A percentile compares a stretch with the other conserved stretches of the same genome.
phyloP scores from a whole-genome alignment of 1,140 invertebrate species.

The Ooceraea biroi region DNA sequence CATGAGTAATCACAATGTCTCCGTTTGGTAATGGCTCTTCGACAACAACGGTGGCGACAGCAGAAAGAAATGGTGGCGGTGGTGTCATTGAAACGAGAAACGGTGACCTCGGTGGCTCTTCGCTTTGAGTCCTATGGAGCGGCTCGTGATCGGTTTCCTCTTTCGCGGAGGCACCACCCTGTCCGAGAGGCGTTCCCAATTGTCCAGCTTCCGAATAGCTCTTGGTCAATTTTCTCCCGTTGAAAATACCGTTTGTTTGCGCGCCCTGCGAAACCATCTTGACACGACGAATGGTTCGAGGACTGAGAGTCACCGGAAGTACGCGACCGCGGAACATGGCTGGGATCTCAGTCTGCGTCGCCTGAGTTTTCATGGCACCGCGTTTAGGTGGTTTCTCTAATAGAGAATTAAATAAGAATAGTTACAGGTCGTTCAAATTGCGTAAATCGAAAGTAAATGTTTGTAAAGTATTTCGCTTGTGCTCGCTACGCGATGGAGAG shows the following conservation, averaged over 20 bases:
- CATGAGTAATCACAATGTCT: conserved; percentile 61
- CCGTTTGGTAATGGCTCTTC: conserved; percentile 75
- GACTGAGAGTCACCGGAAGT: conserved; percentile 92
- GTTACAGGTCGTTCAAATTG: not conserved
- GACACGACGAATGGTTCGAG: conserved; percentile 89
- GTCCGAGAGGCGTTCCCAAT: conserved; percentile 83
- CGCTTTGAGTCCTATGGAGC: conserved; percentile 93
- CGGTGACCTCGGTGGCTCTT: conserved; percentile 92
- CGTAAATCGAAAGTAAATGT: not conserved
- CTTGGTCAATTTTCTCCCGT: conserved; percentile 92
- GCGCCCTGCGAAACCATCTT: conserved; percentile 96
- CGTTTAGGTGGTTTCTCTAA: conserved; percentile 92
- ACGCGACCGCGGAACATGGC: conserved; percentile 89
- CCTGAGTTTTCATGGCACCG: conserved; percentile 95
- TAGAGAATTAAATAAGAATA: conserved; percentile 34
- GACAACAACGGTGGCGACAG: conserved; percentile 12
- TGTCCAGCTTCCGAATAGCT: conserved; percentile 93
- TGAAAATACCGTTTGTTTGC: conserved; percentile 93
- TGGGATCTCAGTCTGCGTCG: conserved; percentile 95
- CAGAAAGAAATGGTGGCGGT: not conserved
- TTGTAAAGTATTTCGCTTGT: not conserved
- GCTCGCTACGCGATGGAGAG: not conserved
- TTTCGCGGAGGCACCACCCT: conserved; percentile 61
- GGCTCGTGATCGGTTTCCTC: conserved; percentile 89
- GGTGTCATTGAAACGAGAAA: conserved; percentile 85